Evolutionary conservation across 2,888 invertebrate species (phyloP).

Genomic region (Cheilosia grossa): DNA sequence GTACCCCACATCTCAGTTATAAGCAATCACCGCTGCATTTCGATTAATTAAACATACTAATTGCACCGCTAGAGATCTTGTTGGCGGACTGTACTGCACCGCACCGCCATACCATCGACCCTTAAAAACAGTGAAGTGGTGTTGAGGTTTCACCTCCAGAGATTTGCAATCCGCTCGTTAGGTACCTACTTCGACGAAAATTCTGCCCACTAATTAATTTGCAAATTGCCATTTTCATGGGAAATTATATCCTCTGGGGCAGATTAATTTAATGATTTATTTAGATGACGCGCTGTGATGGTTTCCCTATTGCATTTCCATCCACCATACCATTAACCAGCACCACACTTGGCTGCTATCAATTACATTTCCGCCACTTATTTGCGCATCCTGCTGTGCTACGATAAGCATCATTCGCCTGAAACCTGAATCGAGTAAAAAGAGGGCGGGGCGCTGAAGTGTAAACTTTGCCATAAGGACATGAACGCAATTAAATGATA

Average conservation of each 20-base stretch:
- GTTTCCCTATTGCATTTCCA: constrained; percentile 42
- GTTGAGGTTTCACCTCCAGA: constrained; percentile 72
- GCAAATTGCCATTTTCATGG: constrained; percentile 64
- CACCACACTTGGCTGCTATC: constrained; percentile 29
- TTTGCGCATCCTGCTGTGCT: constrained; percentile 65
- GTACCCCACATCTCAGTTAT: constrained; percentile 23
- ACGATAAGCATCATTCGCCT: constrained; percentile 15
- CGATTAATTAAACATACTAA: constrained; percentile 73
- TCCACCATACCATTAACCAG: not conserved
- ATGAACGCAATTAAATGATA: no score
- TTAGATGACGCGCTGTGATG: constrained; percentile 44
- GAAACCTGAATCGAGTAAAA: constrained; percentile 9
- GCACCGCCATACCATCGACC: constrained; percentile 16
- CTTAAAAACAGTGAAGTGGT: constrained; percentile 66
- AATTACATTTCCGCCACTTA: constrained; percentile 56
- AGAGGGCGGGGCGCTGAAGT: constrained; percentile 20
- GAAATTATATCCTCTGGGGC: constrained; percentile 70
- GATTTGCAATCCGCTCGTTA: constrained; percentile 72
- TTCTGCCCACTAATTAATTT: constrained; percentile 68
- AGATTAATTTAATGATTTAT: constrained; percentile 75
- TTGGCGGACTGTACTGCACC: constrained; percentile 7
- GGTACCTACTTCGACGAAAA: constrained; percentile 46
- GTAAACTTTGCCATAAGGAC: constrained; percentile 14
- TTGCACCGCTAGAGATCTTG: constrained; percentile 68
- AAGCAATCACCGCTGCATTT: constrained; percentile 64